Base-by-base conservation (phyloP, 2,888 invertebrate species). In the Eilema griseolum region DNA sequence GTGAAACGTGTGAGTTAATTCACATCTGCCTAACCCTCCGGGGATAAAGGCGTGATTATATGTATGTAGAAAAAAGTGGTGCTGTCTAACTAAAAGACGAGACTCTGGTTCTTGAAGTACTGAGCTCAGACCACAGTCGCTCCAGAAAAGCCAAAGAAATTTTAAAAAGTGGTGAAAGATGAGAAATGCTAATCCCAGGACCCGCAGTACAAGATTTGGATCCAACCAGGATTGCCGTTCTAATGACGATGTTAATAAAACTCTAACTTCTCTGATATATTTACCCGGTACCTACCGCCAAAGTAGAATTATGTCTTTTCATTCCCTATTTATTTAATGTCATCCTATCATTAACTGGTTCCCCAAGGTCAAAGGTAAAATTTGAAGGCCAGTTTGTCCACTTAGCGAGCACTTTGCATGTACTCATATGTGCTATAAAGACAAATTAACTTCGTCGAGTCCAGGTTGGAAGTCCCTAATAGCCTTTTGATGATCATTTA, bases 391-490 rank as follows among this genome's bases (percentile, higher is more conserved):
- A 46, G 52, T 52, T 10, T 52, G 52, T 52, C n/a, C n/a, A 52
- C 52, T 52, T 52, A n/a, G n/a, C 52, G n/a, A n/a, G 52, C 52
- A 52, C 52, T 52, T 52, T 52, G 52, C 52, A 52, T 10, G 52
- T 52, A 52, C n/a, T n/a, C n/a, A n/a, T 52, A n/a, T 52, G 52
- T 52, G 52, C n/a, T 52, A n/a, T 52, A 52, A 52, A n/a, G 52
- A 52, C 52, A 52, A n/a, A 52, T 52, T n/a, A 52, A 52, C 52
- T n/a, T n/a, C 52, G n/a, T 52, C 2, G 52, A 52, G 10, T 52
- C 52, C 52, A 52, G n/a, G 52, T 52, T 52, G n/a, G n/a, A 10
- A 52, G n/a, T 8, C n/a, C n/a, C 52, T 52, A 52, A 52, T 52
- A 52, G 52, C 52, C 52, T n/a, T 52, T 52, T 52, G 52, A 52